Percentiles rank a stretch among this genome's conserved stretches.
These are phyloP conservation scores for Crocidura indochinensis DNA, from an alignment of 2,797 vertebrate genomes.

Conservation along the genomic window DNA sequence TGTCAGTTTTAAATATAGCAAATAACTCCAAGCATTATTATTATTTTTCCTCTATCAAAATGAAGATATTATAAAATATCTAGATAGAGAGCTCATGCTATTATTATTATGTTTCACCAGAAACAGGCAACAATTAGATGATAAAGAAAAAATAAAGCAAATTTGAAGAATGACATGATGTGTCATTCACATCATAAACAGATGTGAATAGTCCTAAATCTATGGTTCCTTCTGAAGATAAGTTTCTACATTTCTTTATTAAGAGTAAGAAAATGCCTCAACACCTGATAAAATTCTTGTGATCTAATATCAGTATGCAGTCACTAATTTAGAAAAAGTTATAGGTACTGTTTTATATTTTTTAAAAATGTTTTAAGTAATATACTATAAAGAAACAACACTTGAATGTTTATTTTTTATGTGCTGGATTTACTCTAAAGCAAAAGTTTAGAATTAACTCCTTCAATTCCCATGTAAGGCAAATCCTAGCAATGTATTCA, in stretches of 20 bases:
- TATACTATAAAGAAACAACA: not conserved
- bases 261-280: not conserved
- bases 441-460: not conserved
- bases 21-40: not conserved
- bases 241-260: not conserved
- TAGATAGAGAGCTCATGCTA: not conserved
- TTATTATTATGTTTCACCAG: not conserved
- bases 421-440: not conserved
- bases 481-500: not conserved
- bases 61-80: not conserved
- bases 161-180: not conserved
- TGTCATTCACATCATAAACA: too few species aligned
- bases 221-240: not conserved
- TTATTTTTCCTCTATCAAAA: not conserved
- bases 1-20: not conserved
- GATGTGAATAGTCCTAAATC: too few species aligned
- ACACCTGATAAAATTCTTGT: not conserved
- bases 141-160: not conserved
- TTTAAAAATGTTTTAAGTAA: not conserved
- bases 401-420: not conserved
- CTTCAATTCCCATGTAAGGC: accelerated
- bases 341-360: not conserved
- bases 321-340: not conserved
- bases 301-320: constrained; percentile 19
- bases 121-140: not conserved